These are phyloP conservation scores for Lampris incognitus DNA, from an alignment of 2,113 vertebrate genomes.

Conservation along the genomic window DNA sequence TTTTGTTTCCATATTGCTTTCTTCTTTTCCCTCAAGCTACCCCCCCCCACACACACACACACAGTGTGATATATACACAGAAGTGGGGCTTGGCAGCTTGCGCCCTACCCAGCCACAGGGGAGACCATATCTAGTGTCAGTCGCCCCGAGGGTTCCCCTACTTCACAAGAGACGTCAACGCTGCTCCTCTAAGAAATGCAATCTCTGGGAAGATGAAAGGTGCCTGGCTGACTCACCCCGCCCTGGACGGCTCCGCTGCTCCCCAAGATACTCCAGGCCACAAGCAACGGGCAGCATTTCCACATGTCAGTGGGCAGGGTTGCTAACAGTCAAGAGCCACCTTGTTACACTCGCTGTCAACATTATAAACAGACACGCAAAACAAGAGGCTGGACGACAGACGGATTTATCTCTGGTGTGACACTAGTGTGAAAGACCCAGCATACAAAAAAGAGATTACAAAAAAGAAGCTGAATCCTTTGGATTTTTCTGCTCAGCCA, in stretches of 20 bases:
- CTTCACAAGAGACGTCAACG: conserved; percentile 29
- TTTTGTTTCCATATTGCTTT: not conserved
- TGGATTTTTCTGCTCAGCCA: not conserved
- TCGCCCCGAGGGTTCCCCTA: conserved; percentile 51
- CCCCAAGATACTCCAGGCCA: not conserved
- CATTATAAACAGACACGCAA: not conserved
- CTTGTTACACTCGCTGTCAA: not conserved
- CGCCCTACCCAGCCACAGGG: not conserved
- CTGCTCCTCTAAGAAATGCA: conserved; percentile 24
- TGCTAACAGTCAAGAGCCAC: not conserved
- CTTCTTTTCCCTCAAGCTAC: not conserved
- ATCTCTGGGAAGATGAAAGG: conserved; percentile 24
- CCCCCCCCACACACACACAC: conserved; percentile 13
- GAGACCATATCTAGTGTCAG: conserved; percentile 45
- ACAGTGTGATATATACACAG: not conserved
- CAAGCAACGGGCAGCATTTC: not conserved
- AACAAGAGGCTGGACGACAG: not conserved
- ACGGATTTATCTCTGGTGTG: conserved; percentile 24
- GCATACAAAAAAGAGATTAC: not conserved
- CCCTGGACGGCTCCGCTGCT: not conserved
- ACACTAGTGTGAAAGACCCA: not conserved
- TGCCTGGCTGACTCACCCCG: not conserved
- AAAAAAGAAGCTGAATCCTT: conserved; percentile 1
- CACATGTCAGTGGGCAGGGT: conserved; percentile 43
- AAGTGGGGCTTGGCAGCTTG: conserved; percentile 6